A percentile compares a stretch with the other conserved stretches of the same genome.
These are phyloP conservation scores for Tenualosa thibaudeaui DNA, from an alignment of 2,797 vertebrate genomes.

Conservation along the genomic window DNA sequence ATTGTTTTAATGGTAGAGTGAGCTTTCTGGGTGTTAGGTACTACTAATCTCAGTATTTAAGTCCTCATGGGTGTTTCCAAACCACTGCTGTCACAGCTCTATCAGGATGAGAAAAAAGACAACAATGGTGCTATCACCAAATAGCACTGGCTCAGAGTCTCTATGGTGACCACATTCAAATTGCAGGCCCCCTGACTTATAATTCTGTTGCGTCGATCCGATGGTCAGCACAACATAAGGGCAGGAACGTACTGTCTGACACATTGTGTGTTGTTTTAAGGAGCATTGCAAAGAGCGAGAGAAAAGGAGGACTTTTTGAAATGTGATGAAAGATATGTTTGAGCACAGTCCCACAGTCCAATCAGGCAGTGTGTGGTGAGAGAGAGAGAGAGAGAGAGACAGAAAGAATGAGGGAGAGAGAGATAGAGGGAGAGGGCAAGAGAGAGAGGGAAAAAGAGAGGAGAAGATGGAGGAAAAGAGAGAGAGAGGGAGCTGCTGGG, in stretches of 20 bases:
- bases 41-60: background rate
- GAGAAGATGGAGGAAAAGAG: background rate
- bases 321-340: slow-evolving; percentile 27
- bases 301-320: slow-evolving; percentile 12
- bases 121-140: background rate
- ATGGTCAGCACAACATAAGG: background rate
- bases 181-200: background rate
- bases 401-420: background rate
- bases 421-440: slow-evolving; percentile 10
- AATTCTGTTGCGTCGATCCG: background rate
- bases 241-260: background rate
- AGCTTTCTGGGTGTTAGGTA: background rate
- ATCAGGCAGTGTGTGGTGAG: background rate
- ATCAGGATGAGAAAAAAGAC: background rate
- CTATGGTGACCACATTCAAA: background rate
- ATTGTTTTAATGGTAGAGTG: slow-evolving; percentile 3
- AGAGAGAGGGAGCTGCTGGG: background rate
- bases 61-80: background rate
- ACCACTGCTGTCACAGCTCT: background rate
- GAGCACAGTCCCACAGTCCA: slow-evolving; percentile 8
- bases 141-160: background rate
- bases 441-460: slow-evolving; percentile 7
- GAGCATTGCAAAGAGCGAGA: background rate
- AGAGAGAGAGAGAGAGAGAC: background rate
- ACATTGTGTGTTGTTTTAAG: background rate